Evolutionary conservation across 2,888 invertebrate species (phyloP).

Genomic region (Mamestra brassicae): DNA sequence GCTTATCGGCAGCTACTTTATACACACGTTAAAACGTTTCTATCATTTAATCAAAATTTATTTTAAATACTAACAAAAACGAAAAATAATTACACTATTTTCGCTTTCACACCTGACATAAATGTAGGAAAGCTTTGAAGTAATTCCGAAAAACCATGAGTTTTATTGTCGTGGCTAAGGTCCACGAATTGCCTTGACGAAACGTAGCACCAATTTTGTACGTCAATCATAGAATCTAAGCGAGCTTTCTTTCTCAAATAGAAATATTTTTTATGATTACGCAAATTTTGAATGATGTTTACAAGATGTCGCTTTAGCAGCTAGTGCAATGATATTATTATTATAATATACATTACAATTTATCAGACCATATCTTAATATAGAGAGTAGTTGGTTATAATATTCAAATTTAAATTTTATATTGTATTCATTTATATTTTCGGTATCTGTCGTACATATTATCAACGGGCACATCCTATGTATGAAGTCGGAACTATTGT

Average conservation of each 20-base stretch:
- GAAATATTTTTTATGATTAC: slow-evolving; percentile 80
- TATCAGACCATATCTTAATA: slow-evolving; percentile 70
- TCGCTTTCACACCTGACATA: slow-evolving; percentile 52
- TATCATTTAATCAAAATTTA: not conserved
- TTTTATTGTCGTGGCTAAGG: slow-evolving; percentile 64
- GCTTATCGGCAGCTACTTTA: slow-evolving; percentile 55
- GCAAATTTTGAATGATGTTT: slow-evolving; percentile 78
- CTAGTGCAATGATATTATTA: slow-evolving; percentile 83
- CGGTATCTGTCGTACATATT: slow-evolving; percentile 67
- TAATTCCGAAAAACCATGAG: slow-evolving; percentile 40
- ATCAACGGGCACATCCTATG: slow-evolving; percentile 70
- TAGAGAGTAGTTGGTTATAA: slow-evolving; percentile 49
- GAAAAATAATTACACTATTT: slow-evolving; percentile 50
- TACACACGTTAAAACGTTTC: not conserved
- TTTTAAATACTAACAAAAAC: not conserved
- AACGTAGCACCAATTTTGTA: slow-evolving; percentile 82
- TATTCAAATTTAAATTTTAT: slow-evolving; percentile 65
- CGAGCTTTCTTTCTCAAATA: slow-evolving; percentile 72
- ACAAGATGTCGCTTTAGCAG: slow-evolving; percentile 85
- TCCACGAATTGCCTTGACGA: slow-evolving; percentile 75
- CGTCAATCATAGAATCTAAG: slow-evolving; percentile 78
- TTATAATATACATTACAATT: slow-evolving; percentile 70
- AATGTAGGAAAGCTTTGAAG: slow-evolving; percentile 36
- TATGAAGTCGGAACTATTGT: slow-evolving; percentile 70
- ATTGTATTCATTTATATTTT: slow-evolving; percentile 69